Base-by-base conservation (phyloP, 1,140 invertebrate species). In the Drosophila teissieri region DNA sequence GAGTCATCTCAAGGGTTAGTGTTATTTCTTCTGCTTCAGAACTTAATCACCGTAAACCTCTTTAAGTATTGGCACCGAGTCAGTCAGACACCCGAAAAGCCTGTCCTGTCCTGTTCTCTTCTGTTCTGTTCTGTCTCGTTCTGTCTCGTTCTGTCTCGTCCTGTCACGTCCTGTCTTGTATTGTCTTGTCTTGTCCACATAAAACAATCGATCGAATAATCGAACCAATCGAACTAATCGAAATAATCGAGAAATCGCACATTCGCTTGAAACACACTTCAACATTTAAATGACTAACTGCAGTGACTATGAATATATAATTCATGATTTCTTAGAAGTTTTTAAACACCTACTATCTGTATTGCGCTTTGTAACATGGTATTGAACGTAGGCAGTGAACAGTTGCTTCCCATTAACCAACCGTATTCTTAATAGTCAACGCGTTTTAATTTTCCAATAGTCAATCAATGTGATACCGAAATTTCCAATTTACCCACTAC, bases 1-100 rank as follows among this genome's bases (percentile, higher is more conserved):
- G 95, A 95, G 92, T 95, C 95, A 80, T 95, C 95, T 52, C 94
- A 95, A 93, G 95, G 95, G 95, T 95, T 94, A 94, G 94, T 93
- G 72, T 75, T 79, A 70, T 70, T 70, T 69, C 19, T 19, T 69
- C 31, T 70, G 42, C 48, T 55, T 56, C 62, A n/a, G 57, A 67
- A 49, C 44, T 63, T 44, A 44, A 49, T 49, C 48, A 49, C 48
- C 48, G 48, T 48, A 48, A 48, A 48, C 45, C 45, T 24, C 12
- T 24, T 46, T 46, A 14, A 22, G 11, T 46, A 46, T 48, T 48
- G 45, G 45, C 22, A 48, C 45, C 45, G 45, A 48, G 45, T 48
- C 45, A 48, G 45, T 27, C 45, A 48, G 45, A 24, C 45, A 24
- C 45, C 45, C 45, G 46, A 49, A 49, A 31, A 31, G 46, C 46